phyloP scores from a whole-genome alignment of 2,113 vertebrate genomes.

The Coregonus clupeaformis region DNA sequence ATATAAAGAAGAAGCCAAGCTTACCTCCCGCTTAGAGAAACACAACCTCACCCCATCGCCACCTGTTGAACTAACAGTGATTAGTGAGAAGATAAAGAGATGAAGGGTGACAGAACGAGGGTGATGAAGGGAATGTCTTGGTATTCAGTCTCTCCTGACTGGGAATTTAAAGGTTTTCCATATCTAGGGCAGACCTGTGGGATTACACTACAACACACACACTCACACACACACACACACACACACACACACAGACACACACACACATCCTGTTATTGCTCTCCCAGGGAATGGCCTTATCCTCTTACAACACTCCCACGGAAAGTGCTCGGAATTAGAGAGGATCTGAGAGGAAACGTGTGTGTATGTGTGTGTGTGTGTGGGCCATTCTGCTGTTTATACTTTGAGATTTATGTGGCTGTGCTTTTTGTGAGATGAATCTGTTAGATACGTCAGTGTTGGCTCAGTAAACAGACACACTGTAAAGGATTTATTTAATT shows the following conservation, averaged over 20 bases:
- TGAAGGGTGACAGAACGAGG: constrained; percentile 21
- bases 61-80: too few species aligned
- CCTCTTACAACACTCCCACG: constrained; percentile 60
- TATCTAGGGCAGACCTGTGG: constrained; percentile 43
- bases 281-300: constrained; percentile 62
- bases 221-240: constrained; percentile 46
- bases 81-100: constrained; percentile 10
- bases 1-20: too few species aligned
- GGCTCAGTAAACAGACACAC: constrained; percentile 21
- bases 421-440: constrained; percentile 49
- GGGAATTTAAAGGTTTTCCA: constrained; percentile 37
- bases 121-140: not conserved
- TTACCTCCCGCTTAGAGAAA: too few species aligned
- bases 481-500: not conserved
- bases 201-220: constrained; percentile 14
- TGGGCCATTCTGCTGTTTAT: constrained; percentile 46
- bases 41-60: too few species aligned
- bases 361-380: constrained; percentile 2
- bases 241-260: constrained; percentile 42
- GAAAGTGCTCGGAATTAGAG: constrained; percentile 57
- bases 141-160: constrained; percentile 28
- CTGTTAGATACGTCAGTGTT: constrained; percentile 49
- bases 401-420: constrained; percentile 46
- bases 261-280: constrained; percentile 63
- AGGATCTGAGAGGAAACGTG: constrained; percentile 24